Base-by-base conservation (phyloP, 2,888 invertebrate genomes). In the Hedychridium roseum region DNA sequence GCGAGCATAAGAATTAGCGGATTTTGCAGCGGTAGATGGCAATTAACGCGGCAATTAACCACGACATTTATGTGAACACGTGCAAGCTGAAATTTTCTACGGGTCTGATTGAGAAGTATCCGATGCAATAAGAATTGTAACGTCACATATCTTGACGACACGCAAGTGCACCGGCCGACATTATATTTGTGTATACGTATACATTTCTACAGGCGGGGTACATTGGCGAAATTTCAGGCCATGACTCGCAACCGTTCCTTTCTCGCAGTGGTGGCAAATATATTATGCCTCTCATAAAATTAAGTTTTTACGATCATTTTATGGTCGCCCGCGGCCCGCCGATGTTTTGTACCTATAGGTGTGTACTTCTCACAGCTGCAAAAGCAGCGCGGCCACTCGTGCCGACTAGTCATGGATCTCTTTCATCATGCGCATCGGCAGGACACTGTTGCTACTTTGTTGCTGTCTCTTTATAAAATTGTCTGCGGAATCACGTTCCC, bases 271-370 rank as follows among this genome's bases (percentile, higher is more conserved):
- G 72, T 77, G 76, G 79, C 76, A 75, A 76, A 79, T 77, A 79
- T 79, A 78, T 78, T 78, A 76, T 74, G 74, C 72, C 73, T 73
- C 78, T 78, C 79, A 72, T 79, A 79, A 79, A 79, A 79, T 79
- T 79, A 79, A 78, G 72, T 78, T 79, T 79, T 79, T 79, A 79
- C 77, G 79, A 76, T 74, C 74, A 70, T 77, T 79, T 79, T 79
- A 79, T 78, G 79, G 76, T 74, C 71, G 74, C 71, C 70, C 68
- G 68, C 73, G 71, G 71, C 67, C 65, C 71, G 70, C 68, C 68
- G 70, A 74, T 75, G 72, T 66, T 66, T 55, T 56, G 62, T 64
- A 60, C 69, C 64, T 70, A 68, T 70, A 61, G 67, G 62, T 53
- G 60, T 54, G 55, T 55, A 61, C 57, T 63, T 62, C 66, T 66